A percentile compares a stretch with the other conserved stretches of the same genome.
phyloP scores from a whole-genome alignment of 2,888 invertebrate genomes.

The Drosophila trichaetosa region DNA sequence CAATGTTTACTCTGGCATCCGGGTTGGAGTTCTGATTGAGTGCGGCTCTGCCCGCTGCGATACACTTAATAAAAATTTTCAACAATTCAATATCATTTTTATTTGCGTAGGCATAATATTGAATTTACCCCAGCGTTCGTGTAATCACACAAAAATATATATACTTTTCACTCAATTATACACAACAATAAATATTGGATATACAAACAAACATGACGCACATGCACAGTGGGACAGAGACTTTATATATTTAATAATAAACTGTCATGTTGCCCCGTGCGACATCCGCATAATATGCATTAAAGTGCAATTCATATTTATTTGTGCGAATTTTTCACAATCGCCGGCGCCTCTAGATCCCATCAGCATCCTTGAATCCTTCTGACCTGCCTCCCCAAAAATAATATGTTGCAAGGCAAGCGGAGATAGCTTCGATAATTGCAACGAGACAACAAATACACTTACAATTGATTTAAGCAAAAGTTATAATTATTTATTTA shows the following conservation, averaged over 20 bases:
- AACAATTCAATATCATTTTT: conserved; percentile 79
- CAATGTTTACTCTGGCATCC: conserved; percentile 60
- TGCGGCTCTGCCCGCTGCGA: conserved; percentile 24
- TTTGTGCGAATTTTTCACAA: conserved; percentile 78
- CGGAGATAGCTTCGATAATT: neutral
- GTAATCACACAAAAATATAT: conserved; percentile 75
- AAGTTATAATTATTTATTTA: neutral
- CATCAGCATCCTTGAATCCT: conserved; percentile 22
- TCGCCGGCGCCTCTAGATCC: conserved; percentile 10
- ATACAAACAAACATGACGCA: conserved; percentile 67
- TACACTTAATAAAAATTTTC: conserved; percentile 65
- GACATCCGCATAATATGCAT: conserved; percentile 69
- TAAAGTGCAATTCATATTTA: conserved; percentile 80
- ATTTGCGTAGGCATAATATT: conserved; percentile 73
- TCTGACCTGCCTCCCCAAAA: conserved; percentile 10
- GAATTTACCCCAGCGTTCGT: conserved; percentile 52
- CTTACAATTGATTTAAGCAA: neutral
- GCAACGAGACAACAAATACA: conserved; percentile 23
- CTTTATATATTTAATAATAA: conserved; percentile 73
- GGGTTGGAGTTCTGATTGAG: conserved; percentile 50
- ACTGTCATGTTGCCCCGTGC: conserved; percentile 44
- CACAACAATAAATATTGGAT: conserved; percentile 77
- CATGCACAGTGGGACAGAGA: conserved; percentile 64
- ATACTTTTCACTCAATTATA: conserved; percentile 79
- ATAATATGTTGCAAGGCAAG: conserved; percentile 18